A percentile compares a stretch with the other conserved stretches of the same genome.
Conservation (phyloP, 2,113 vertebrate genomes). For the Mionectes macconnelli region DNA sequence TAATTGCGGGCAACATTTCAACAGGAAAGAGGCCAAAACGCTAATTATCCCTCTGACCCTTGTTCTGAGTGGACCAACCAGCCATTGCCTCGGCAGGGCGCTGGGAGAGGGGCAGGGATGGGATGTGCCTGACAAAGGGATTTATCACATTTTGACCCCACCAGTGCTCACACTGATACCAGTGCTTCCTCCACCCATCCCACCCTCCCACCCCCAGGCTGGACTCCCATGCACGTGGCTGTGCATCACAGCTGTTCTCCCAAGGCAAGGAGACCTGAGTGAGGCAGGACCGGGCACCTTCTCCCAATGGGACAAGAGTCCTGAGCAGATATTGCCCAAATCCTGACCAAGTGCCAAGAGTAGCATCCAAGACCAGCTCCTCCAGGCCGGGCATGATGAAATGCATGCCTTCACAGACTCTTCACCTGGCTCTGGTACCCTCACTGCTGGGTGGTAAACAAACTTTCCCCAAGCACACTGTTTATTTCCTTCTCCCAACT, state of each 20-base stretch:
- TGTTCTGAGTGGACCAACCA: background rate
- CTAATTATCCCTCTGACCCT: background rate
- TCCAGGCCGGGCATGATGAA: background rate
- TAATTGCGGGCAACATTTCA: background rate
- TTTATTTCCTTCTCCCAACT: background rate
- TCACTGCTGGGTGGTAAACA: background rate
- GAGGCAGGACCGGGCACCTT: background rate
- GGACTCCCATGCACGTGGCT: fast-evolving
- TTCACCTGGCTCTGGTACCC: background rate
- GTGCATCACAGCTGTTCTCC: background rate
- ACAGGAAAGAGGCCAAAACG: background rate
- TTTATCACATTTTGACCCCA: fast-evolving
- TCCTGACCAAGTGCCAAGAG: fast-evolving
- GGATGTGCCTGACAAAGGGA: background rate
- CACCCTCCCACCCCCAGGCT: too few relatives aligned
- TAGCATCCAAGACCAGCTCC: background rate
- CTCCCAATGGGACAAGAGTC: background rate
- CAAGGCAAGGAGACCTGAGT: background rate
- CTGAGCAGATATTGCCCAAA: background rate
- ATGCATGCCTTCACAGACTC: background rate
- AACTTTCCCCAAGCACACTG: background rate
- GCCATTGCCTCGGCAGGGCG: fast-evolving
- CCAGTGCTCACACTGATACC: fast-evolving
- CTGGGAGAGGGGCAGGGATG: background rate
- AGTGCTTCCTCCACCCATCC: background rate